Base-by-base conservation (phyloP, 2,113 vertebrate species). In the Excalfactoria chinensis region DNA sequence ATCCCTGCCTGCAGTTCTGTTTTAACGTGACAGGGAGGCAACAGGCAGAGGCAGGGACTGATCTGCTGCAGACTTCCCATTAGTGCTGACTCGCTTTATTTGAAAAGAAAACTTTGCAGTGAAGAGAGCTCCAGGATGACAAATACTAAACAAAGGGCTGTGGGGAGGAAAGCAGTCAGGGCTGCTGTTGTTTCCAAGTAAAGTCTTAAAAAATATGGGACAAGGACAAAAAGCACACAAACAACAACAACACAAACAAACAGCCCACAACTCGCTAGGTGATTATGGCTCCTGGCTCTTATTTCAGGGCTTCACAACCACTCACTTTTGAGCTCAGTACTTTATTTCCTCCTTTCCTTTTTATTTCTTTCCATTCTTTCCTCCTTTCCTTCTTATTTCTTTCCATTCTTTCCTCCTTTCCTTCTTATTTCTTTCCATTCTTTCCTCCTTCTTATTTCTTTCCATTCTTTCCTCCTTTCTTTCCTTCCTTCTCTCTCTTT, bases 271-370 rank as follows among this genome's bases (percentile, higher is more conserved):
- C 40, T 86, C 13, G 19, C 46, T 40, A 51, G 58, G 71, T 53
- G 86, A 46, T 93, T 55, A 28, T 23, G 56, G 75, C 51, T 92
- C 55, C 51, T 1, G 6, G 46, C 80, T 87, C 88, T 87, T 92
- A 75, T 82, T 92, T 87, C 69, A 89, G 77, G 80, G 59, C 20
- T 93, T 86, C 53, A 79, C 40, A 93, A 75, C 51, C 26, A 69
- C 73, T 82, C 41, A 2, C 88, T 58, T 88, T 67, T 73, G 88
- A 90, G 81, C 69, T 92, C 71, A 72, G 62, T 51, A 25, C 17
- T 14, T 66, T 46, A 35, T 44, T 15, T 58, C n/a, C 37, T 35
- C 60, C 21, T 30, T 55, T 48, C 81, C 77, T 41, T 41, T 41
- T n/a, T n/a, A n/a, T n/a, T n/a, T 13, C 37, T 37, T 37, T 10